Evolutionary conservation across 2,888 invertebrate species (phyloP).

Genomic region (Pecten maximus): DNA sequence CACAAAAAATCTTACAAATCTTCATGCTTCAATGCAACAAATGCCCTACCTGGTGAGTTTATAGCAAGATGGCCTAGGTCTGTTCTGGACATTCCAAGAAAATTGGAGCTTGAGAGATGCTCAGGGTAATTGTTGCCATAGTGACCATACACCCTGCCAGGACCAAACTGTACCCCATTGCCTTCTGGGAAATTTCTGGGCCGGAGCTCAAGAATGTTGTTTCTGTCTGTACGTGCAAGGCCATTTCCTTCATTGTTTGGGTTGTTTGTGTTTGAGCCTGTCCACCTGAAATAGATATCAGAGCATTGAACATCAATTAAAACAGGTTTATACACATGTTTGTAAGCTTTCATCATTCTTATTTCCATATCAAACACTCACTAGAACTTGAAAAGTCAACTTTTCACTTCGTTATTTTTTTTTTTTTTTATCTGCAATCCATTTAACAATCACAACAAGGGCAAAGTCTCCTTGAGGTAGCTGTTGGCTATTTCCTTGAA

Average conservation of each 20-base stretch:
- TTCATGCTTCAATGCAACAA: not conserved
- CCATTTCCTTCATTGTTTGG: conserved; percentile 81
- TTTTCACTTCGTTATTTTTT: too few species aligned
- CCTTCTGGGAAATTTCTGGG: conserved; percentile 74
- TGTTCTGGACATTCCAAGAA: conserved; percentile 72
- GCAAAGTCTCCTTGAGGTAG: too few species aligned
- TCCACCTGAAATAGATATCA: conserved; percentile 76
- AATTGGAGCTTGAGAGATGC: conserved; percentile 67
- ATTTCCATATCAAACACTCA: too few species aligned
- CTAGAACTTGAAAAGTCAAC: too few species aligned
- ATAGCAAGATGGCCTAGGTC: conserved; percentile 76
- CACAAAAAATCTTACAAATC: too few species aligned
- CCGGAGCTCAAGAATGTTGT: conserved; percentile 77
- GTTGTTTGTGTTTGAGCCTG: conserved; percentile 82
- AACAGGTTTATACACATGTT: not conserved
- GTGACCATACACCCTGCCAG: conserved; percentile 74
- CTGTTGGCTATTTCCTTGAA: too few species aligned
- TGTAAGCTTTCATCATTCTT: too few species aligned
- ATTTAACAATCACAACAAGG: too few species aligned
- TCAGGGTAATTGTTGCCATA: conserved; percentile 80
- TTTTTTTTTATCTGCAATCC: too few species aligned
- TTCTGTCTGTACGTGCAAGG: conserved; percentile 79
- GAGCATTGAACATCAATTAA: not conserved
- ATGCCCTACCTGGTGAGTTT: conserved; percentile 70
- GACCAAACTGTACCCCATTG: conserved; percentile 63